Base-by-base conservation (phyloP, 2,888 invertebrate genomes). In the Tachina grossa region DNA sequence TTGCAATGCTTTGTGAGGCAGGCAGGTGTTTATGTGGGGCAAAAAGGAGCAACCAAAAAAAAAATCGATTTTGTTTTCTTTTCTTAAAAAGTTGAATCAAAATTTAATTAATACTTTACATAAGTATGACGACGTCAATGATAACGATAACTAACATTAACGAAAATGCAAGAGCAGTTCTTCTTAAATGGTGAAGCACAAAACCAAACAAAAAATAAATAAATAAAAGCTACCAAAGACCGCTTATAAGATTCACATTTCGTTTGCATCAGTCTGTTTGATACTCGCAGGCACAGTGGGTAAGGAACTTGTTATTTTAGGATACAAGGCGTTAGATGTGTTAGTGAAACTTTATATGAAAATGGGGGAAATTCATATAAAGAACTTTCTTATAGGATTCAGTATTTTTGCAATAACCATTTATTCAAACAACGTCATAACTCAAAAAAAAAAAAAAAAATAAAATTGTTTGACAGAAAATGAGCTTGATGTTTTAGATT, bases 81-180 rank as follows among this genome's bases (percentile, higher is more conserved):
- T 65, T 45, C 65, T 81, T 43, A n/a, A 57, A 75, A 82, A 65
- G 49, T 79, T 72, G 43, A 2, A 19, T 11, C n/a, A 63, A 80
- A 83, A 66, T 76, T 85, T 85, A 85, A 85, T 83, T 85, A 83
- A 83, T 80, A 83, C 76, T 85, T 76, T 80, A 72, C 79, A 76
- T 79, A 55, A 72, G 76, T 76, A 72, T 72, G 83, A 82, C 57
- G 75, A 65, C 16, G 65, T 14, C 53, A 47, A 61, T 69, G 68
- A 65, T 61, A 74, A 75, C 47, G 55, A 71, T 69, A 51, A 63
- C 43, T 1, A n/a, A 31, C 4, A 55, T 63, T 53, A 59, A 77
- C 16, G 43, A 51, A 78, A 69, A 22, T 69, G 14, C 10, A 61
- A 43, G 16, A 49, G 45, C 6, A 59, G 51, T 68, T 55, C 49